Base-by-base conservation (phyloP, 1,140 invertebrate species). In the Gyrodactylus bullatarudis region DNA sequence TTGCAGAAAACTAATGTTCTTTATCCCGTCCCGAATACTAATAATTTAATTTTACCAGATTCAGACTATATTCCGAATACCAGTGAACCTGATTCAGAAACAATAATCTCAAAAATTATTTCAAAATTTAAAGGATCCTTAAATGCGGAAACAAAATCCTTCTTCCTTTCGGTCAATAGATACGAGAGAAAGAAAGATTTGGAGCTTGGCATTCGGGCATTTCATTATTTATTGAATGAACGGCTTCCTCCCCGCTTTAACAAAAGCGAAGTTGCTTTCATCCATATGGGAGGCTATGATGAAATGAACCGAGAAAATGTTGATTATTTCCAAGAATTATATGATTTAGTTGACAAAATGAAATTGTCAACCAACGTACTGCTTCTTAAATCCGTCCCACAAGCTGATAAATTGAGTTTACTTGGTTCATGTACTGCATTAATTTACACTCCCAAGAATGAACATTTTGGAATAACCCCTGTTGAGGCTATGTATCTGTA, bases 381-480 rank as follows among this genome's bases (percentile, higher is more conserved):
- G 27, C 89, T 96, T 78, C 80, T 95, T 20, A 85, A 87, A 76
- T 95, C 91, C 0, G 87, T 90, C 20, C 86, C 85, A 75, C 91
- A 95, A 79, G 82, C 84, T 72, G 84, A 87, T 68, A 96, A 96
- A 81, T 84, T 88, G 24, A 83, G 86, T 1, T 79, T 97, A 21
- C 80, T 99, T 1, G 82, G 85, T 70, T 79, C 85, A 74, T 86
- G 87, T 77, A 83, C 85, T 76, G 86, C 87, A 78, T 80, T 98
- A 1, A 77, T 99, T 20, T 99, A 99, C 76, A 99, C 95, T 22
- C 95, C 95, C 1, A 84, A 86, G 0, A 89, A 89, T 79, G 95
- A 99, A 80, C 95, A 99, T 83, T 99, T 99, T 85, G 95, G 95
- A 1, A 99, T 99, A 78, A 95, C 99, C 2, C 95, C 95, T 0